Base-by-base conservation (phyloP, 2,113 vertebrate species). In the Brienomyrus brachyistius region DNA sequence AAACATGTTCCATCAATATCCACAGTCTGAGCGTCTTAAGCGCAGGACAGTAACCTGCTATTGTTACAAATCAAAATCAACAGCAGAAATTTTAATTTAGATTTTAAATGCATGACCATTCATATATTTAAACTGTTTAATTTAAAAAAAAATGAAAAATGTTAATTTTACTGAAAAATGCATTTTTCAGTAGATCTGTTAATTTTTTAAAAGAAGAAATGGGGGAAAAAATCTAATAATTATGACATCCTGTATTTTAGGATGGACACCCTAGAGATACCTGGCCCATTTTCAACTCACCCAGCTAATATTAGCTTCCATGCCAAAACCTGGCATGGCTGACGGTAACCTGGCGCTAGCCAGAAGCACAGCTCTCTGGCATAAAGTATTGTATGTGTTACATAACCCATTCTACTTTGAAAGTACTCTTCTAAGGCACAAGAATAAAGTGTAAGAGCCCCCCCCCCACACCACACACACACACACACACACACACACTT, bases 291-390 rank as follows among this genome's bases (percentile, higher is more conserved):
- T 70, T 48, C 56, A 62, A 17, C 56, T 21, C 10, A 23, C 83
- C 56, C 40, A n/a, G 35, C 89, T 84, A 84, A 66, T 89, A 86
- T 83, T 84, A 86, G 82, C 54, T n/a, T 70, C 89, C 89, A 86
- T 87, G 83, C 56, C 40, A 90, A 89, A 80, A 56, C 62, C 23
- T 86, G 59, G 56, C 45, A 86, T 74, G 54, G 74, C 74, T 59
- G 51, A 45, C 21, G 5, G 74, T 19, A 89, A 50, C 48, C 48
- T 40, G 74, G 45, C 50, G 48, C 8, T 4, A 83, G 51, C 50
- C 17, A 56, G 51, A 56, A 89, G 74, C 47, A 50, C 88, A 45
- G 23, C 17, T 52, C 74, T 80, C 45, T 88, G 62, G 62, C 85
- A 87, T 27, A 40, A 87, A 40, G 27, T 51, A 56, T 54, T 8